These are phyloP conservation scores for Zosterops japonicus DNA, from an alignment of 2,113 vertebrate species.

Conservation along the genomic window DNA sequence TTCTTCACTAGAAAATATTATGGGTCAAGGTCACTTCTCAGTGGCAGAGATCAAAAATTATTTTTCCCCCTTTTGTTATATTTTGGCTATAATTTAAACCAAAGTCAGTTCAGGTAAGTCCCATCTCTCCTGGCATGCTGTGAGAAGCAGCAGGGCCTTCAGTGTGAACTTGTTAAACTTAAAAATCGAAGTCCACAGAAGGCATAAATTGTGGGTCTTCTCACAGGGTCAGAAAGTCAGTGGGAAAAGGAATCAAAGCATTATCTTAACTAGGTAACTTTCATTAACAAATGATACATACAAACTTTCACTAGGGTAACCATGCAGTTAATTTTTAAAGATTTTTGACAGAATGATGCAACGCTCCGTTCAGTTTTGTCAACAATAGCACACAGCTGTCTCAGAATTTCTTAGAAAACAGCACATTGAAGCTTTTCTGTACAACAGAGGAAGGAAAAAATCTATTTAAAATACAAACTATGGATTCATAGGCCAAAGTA, in stretches of 20 bases:
- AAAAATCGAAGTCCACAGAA: not conserved
- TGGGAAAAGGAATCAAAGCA: not conserved
- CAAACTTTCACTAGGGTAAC: not conserved
- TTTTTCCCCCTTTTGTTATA: not conserved
- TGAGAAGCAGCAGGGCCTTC: not conserved
- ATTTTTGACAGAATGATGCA: not conserved
- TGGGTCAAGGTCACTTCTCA: not conserved
- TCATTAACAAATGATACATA: not conserved
- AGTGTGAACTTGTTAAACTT: not conserved
- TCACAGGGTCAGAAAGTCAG: not conserved
- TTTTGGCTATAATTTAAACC: not conserved
- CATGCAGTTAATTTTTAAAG: conserved; percentile 8
- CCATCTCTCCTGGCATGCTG: not conserved
- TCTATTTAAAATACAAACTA: not conserved
- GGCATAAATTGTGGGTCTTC: not conserved
- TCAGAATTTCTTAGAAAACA: not conserved
- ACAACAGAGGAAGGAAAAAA: not conserved
- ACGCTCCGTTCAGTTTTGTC: not conserved
- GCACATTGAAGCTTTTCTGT: not conserved
- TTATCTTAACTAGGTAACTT: not conserved
- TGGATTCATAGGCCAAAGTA: not conserved
- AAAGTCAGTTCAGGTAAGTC: not conserved
- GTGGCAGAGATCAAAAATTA: not conserved
- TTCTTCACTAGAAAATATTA: not conserved
- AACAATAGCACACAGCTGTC: not conserved